Evolutionary conservation across 1,140 invertebrate species (phyloP), one percentile per base, ranked within the genome.

Genomic region (Orius laevigatus): DNA sequence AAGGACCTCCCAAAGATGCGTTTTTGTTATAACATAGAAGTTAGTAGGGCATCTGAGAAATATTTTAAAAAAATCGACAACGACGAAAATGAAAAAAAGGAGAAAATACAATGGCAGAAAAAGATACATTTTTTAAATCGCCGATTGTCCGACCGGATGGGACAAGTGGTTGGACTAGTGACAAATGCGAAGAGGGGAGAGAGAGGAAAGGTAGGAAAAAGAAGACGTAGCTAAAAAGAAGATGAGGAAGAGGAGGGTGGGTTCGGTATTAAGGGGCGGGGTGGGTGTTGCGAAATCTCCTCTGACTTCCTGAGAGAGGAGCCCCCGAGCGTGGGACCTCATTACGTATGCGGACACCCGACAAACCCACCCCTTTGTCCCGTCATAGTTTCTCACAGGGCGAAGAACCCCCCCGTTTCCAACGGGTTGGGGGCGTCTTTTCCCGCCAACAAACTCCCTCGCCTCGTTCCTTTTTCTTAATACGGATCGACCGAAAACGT

Each of bases 291-390:
- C n/a, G n/a, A 16, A 38, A 16, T n/a, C 36, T 16, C 36, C 36
- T 16, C 36, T 16, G n/a, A 16, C n/a, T 12, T 38, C 36, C 15
- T 38, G 36, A 16, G 15, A 38, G 36, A n/a, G n/a, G 36, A 16
- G n/a, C 3, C n/a, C n/a, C n/a, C n/a, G 15, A 38, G 36, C 36
- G 36, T 38, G 36, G 36, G 36, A 38, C 36, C 36, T 38, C n/a
- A 38, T 38, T 38, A 38, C n/a, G 15, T 38, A 38, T 38, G 36
- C 36, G 36, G 15, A 16, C 15, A 16, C 36, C 15, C 36, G 15
- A n/a, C 15, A 38, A n/a, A 38, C 15, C 15, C 15, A 38, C 15
- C 36, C 25, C 25, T 25, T 25, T 25, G 25, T 25, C 25, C 25
- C 25, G 25, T 25, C 25, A 25, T 25, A 25, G 25, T 25, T 25